A percentile compares a stretch with the other conserved stretches of the same genome.
phyloP scores from a whole-genome alignment of 2,113 vertebrate species.

The Catharus bicknelli region DNA sequence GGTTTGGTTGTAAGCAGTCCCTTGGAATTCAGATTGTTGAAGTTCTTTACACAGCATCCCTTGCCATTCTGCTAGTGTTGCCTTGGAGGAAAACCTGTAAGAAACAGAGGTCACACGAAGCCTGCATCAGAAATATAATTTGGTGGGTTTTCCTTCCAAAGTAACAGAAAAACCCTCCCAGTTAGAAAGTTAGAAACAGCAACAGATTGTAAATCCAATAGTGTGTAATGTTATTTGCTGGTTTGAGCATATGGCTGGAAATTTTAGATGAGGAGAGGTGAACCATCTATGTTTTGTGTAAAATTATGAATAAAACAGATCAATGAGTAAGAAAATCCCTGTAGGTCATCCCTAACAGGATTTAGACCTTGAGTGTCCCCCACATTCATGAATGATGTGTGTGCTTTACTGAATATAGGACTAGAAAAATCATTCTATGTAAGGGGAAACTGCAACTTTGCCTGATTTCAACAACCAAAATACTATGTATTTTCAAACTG shows the following conservation, averaged over 20 bases:
- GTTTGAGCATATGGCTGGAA: background rate
- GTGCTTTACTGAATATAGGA: background rate
- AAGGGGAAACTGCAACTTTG: background rate
- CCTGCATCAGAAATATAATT: background rate
- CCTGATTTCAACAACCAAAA: background rate
- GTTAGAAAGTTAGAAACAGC: background rate
- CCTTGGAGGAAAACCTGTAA: background rate
- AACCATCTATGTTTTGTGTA: background rate
- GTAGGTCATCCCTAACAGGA: background rate
- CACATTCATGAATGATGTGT: background rate
- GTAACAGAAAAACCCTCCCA: background rate
- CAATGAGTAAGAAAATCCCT: background rate
- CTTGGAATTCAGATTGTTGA: background rate
- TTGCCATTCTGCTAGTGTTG: background rate
- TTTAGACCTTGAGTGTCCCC: background rate
- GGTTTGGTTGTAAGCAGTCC: background rate
- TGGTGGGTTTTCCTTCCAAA: background rate
- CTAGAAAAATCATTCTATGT: background rate
- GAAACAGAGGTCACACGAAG: background rate
- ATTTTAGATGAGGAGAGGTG: background rate
- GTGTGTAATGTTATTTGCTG: background rate
- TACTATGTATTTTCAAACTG: rapidly evolving
- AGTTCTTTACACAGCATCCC: background rate
- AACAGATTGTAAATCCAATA: background rate
- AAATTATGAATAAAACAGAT: background rate